Evolutionary conservation across 2,797 vertebrate species (phyloP).

Genomic region (Acanthurus leucopareius): DNA sequence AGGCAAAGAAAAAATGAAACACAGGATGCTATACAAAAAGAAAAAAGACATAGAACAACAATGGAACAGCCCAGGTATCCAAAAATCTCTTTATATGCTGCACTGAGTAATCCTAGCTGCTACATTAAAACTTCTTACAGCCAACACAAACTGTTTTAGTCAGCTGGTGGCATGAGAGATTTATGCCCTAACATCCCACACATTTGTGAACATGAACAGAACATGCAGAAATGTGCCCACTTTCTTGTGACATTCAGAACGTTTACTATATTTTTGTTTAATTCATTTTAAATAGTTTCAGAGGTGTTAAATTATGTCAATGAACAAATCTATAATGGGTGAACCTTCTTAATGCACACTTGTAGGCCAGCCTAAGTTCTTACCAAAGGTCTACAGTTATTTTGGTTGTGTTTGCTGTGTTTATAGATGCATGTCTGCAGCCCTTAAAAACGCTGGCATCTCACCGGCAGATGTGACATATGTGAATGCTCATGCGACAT

Average conservation of each 20-base stretch:
- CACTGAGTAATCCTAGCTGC: too few species aligned
- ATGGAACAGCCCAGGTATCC: background rate
- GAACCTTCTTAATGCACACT: too few species aligned
- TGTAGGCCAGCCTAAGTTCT: too few species aligned
- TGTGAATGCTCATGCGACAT: constrained; percentile 96
- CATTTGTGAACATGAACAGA: background rate
- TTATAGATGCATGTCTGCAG: constrained; percentile 93
- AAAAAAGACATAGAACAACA: background rate
- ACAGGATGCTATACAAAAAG: background rate
- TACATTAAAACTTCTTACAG: too few species aligned
- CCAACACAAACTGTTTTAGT: too few species aligned
- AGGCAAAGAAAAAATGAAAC: fast-evolving
- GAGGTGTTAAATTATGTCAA: too few species aligned
- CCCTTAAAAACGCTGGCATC: constrained; percentile 89
- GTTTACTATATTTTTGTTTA: background rate
- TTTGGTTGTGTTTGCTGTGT: constrained; percentile 1
- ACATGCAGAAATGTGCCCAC: background rate
- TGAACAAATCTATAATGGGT: too few species aligned
- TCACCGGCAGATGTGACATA: constrained; percentile 89
- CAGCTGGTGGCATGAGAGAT: background rate
- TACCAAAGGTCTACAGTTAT: too few species aligned
- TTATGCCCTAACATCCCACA: too few species aligned
- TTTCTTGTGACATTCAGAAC: too few species aligned
- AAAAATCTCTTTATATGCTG: background rate
- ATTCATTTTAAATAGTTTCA: too few species aligned